These are phyloP conservation scores for Holothuria leucospilota DNA, from an alignment of 53 echinoderm and acorn worm genomes.

Conservation along the genomic window DNA sequence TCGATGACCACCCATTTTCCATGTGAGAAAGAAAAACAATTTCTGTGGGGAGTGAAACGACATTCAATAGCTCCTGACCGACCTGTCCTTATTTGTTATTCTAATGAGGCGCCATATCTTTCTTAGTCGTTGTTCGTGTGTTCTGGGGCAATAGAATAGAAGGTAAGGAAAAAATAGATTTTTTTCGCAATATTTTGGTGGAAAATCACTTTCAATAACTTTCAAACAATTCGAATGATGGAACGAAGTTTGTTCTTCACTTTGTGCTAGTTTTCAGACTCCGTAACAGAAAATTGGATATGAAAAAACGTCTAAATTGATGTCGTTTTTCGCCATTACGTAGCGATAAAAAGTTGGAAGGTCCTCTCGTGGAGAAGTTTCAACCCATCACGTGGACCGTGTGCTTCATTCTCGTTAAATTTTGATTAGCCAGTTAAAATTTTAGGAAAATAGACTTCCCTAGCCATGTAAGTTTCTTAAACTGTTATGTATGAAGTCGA, in stretches of 20 bases:
- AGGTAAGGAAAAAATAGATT: slow-evolving; percentile 7
- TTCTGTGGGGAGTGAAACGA: slow-evolving; percentile 5
- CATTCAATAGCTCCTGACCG: slow-evolving; percentile 46
- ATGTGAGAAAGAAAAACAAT: slow-evolving; percentile 4
- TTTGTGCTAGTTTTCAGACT: slow-evolving; percentile 38
- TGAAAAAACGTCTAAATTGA: slow-evolving; percentile 19
- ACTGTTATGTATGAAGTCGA: too few relatives aligned
- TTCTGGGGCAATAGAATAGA: not conserved
- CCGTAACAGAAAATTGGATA: slow-evolving; percentile 30
- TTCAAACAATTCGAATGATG: slow-evolving; percentile 11
- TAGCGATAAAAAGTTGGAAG: slow-evolving; percentile 22
- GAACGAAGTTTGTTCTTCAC: slow-evolving; percentile 75
- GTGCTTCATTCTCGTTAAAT: too few relatives aligned
- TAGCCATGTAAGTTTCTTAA: too few relatives aligned
- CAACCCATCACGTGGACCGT: too few relatives aligned
- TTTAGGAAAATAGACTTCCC: too few relatives aligned
- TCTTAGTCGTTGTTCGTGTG: slow-evolving; percentile 21
- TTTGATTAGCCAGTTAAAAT: too few relatives aligned
- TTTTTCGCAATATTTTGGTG: slow-evolving; percentile 1
- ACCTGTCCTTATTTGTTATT: slow-evolving; percentile 80
- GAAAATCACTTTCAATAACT: slow-evolving; percentile 29
- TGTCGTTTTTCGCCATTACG: slow-evolving; percentile 35
- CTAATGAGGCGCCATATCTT: slow-evolving; percentile 72
- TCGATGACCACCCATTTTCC: too few relatives aligned
- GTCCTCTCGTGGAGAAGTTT: not conserved